Conservation (phyloP, 2,113 vertebrate species). For the Atlantisia rogersi region DNA sequence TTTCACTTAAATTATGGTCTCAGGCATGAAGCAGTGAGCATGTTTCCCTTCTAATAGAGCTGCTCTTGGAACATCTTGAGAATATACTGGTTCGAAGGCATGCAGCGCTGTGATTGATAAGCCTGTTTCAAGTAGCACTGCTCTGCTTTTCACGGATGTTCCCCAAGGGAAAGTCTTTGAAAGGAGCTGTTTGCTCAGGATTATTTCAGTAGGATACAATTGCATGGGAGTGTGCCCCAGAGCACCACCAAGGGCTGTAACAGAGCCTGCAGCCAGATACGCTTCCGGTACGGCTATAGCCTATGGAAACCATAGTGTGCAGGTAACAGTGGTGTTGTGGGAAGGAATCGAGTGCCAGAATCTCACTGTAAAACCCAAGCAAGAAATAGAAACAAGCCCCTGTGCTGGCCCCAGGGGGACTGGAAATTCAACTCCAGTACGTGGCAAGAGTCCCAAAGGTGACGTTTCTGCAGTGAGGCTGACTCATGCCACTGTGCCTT, state of each 20-base stretch:
- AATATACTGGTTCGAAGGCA: neutral
- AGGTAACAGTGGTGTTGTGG: neutral
- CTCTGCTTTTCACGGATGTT: neutral
- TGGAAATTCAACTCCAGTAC: neutral
- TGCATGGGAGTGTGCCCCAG: accelerated
- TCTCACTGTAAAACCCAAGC: neutral
- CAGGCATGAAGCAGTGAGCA: neutral
- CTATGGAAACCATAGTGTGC: neutral
- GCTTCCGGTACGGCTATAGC: accelerated
- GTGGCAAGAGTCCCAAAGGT: constrained; percentile 30
- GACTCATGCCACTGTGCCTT: neutral
- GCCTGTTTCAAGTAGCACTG: neutral
- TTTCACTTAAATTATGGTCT: constrained; percentile 19
- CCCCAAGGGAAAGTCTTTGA: neutral
- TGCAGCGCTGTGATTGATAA: neutral
- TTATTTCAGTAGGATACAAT: constrained; percentile 1
- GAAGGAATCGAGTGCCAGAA: constrained; percentile 19
- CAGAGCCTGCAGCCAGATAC: neutral
- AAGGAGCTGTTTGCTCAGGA: constrained; percentile 1
- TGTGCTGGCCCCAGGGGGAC: accelerated
- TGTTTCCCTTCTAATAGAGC: constrained; percentile 1
- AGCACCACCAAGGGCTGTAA: neutral
- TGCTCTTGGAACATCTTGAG: neutral
- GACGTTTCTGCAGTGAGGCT: neutral
- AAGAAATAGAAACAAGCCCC: constrained; percentile 2